phyloP scores from a whole-genome alignment of 1,140 invertebrate genomes.

The Eciton burchellii region DNA sequence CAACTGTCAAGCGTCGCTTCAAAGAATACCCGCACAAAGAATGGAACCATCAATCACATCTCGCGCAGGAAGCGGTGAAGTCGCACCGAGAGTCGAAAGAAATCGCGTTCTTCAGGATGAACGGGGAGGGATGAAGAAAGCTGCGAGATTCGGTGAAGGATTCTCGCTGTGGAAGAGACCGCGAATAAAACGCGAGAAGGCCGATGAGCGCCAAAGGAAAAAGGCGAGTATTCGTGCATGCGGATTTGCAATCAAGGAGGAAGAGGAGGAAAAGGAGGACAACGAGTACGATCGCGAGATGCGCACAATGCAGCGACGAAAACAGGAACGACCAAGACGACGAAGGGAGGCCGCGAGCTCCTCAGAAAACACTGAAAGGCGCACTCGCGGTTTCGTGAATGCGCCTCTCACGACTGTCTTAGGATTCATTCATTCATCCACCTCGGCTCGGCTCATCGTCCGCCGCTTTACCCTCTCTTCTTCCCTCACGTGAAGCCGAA shows the following conservation, averaged over 20 bases:
- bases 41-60: too few species aligned
- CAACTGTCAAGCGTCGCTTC: too few species aligned
- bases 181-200: too few species aligned
- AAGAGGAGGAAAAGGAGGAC: not conserved
- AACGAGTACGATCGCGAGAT: not conserved
- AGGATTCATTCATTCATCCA: slow-evolving; percentile 85
- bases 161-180: not conserved
- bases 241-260: too few species aligned
- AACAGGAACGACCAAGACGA: not conserved
- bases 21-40: too few species aligned
- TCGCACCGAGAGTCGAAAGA: too few species aligned
- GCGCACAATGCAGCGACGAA: slow-evolving; percentile 1
- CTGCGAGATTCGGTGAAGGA: not conserved
- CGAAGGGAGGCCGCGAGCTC: slow-evolving; percentile 1
- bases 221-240: too few species aligned
- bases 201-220: too few species aligned
- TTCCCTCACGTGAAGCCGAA: slow-evolving; percentile 51
- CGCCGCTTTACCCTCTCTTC: slow-evolving; percentile 57
- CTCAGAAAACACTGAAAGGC: slow-evolving; percentile 58
- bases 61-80: too few species aligned
- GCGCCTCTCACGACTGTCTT: slow-evolving; percentile 80
- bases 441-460: slow-evolving; percentile 68
- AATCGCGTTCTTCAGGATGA: too few species aligned
- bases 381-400: slow-evolving; percentile 78
- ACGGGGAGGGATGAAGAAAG: not conserved